A percentile compares a stretch with the other conserved stretches of the same genome.
Evolutionary conservation across 2,888 invertebrate genomes (phyloP).

Genomic region (Chymomyza amoena): DNA sequence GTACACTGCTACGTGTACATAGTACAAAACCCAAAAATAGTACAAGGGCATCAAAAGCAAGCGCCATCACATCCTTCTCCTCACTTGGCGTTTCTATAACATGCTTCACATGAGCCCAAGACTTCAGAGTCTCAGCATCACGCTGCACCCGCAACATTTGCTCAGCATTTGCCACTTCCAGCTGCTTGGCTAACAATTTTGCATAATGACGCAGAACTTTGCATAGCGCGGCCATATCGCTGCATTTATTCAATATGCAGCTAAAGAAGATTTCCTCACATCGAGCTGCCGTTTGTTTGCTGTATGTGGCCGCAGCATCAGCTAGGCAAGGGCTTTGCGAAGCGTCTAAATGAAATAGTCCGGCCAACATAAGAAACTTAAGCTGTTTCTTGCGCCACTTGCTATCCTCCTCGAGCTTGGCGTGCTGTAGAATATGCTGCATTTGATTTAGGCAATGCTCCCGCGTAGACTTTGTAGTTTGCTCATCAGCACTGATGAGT

Average conservation of each 20-base stretch:
- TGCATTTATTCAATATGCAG: constrained; percentile 29
- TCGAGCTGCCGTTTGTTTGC: constrained; percentile 26
- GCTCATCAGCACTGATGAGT: constrained; percentile 5
- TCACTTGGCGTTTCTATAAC: background rate
- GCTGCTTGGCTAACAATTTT: constrained; percentile 9
- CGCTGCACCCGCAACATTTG: constrained; percentile 24
- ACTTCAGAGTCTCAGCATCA: background rate
- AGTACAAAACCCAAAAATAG: constrained; percentile 39
- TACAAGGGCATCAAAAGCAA: constrained; percentile 42
- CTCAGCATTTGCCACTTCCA: constrained; percentile 11
- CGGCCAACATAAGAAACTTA: constrained; percentile 14
- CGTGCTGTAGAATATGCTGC: constrained; percentile 32
- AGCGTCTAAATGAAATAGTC: constrained; percentile 37
- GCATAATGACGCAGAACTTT: constrained; percentile 10
- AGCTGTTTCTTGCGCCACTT: constrained; percentile 20
- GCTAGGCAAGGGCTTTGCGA: constrained; percentile 27
- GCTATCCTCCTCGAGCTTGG: constrained; percentile 10
- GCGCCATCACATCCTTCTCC: constrained; percentile 1
- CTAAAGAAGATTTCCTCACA: constrained; percentile 48
- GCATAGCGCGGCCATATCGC: constrained; percentile 5
- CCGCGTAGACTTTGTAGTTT: constrained; percentile 3
- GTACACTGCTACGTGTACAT: constrained; percentile 10
- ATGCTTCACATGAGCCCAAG: constrained; percentile 31
- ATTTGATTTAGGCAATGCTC: constrained; percentile 40
- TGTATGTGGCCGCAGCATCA: constrained; percentile 35